A percentile compares a stretch with the other conserved stretches of the same genome.
Evolutionary conservation across 2,888 invertebrate genomes (phyloP).

Genomic region (Nymphalis urticae): DNA sequence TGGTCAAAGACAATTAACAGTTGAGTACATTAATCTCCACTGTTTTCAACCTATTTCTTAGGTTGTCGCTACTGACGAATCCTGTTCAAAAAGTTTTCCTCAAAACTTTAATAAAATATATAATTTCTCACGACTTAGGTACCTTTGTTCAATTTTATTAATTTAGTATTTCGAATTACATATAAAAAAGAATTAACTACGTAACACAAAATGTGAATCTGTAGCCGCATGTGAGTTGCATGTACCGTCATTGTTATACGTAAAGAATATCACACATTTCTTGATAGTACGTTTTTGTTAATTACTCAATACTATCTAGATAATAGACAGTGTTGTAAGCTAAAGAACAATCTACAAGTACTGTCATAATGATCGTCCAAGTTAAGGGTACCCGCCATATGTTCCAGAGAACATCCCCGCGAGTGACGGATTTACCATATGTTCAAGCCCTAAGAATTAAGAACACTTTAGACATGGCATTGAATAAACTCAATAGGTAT

Average conservation of each 20-base stretch:
- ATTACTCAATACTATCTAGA: slow-evolving; percentile 13
- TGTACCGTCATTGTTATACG: slow-evolving; percentile 25
- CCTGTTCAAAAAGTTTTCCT: too few species aligned
- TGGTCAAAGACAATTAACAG: too few species aligned
- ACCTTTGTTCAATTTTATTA: too few species aligned
- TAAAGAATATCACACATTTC: slow-evolving; percentile 25
- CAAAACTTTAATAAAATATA: too few species aligned
- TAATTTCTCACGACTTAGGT: too few species aligned
- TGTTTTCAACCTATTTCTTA: too few species aligned
- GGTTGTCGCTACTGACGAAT: too few species aligned
- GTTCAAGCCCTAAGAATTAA: slow-evolving; percentile 20
- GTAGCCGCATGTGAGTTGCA: background rate
- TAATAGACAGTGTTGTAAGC: slow-evolving; percentile 30
- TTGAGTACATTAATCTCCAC: too few species aligned
- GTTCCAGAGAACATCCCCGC: slow-evolving; percentile 41
- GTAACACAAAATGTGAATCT: background rate
- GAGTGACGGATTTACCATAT: slow-evolving; percentile 40
- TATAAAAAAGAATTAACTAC: too few species aligned
- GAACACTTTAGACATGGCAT: slow-evolving; percentile 13
- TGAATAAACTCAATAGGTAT: background rate
- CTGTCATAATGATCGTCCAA: slow-evolving; percentile 22
- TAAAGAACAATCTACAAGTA: slow-evolving; percentile 34
- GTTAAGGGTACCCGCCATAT: slow-evolving; percentile 39
- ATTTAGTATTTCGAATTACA: too few species aligned
- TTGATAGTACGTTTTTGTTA: slow-evolving; percentile 25